Evolutionary conservation across 2,888 invertebrate species (phyloP).

Genomic region (Cryptocheilus praepositus): DNA sequence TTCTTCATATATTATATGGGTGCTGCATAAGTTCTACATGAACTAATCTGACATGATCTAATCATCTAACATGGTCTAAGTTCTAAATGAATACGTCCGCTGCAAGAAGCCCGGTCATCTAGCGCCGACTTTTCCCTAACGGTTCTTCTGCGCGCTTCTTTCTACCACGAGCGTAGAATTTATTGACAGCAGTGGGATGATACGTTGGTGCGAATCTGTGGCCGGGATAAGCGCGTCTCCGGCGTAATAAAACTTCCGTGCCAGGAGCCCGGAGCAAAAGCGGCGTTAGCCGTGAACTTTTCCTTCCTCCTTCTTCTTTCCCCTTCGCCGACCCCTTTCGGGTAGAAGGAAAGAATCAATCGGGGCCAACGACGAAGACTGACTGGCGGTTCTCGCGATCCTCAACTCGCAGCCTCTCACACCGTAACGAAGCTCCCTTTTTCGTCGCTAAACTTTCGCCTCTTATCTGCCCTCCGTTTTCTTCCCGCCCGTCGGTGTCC

Average conservation of each 20-base stretch:
- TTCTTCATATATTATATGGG: no score
- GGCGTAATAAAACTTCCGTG: conserved; percentile 47
- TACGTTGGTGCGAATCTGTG: conserved; percentile 52
- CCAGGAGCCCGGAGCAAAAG: conserved; percentile 8
- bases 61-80: no score
- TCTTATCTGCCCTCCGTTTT: conserved; percentile 6
- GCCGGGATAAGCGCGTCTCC: conserved; percentile 47
- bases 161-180: conserved; percentile 27
- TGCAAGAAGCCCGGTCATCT: no score
- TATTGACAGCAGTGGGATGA: conserved; percentile 40
- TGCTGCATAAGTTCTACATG: no score
- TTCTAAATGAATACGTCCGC: no score
- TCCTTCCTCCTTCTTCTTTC: conserved; percentile 2
- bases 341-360: conserved; percentile 44
- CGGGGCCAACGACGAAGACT: conserved; percentile 14
- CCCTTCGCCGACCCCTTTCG: no score
- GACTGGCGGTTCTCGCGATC: conserved; percentile 15
- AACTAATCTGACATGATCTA: no score
- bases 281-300: conserved; percentile 44
- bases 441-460: conserved; percentile 17
- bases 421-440: conserved; percentile 29
- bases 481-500: background rate
- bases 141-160: conserved; percentile 7
- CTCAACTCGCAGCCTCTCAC: conserved; percentile 20
- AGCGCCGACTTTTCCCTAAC: no score